phyloP scores from a whole-genome alignment of 2,797 vertebrate species.

The Lutjanus campechanus region DNA sequence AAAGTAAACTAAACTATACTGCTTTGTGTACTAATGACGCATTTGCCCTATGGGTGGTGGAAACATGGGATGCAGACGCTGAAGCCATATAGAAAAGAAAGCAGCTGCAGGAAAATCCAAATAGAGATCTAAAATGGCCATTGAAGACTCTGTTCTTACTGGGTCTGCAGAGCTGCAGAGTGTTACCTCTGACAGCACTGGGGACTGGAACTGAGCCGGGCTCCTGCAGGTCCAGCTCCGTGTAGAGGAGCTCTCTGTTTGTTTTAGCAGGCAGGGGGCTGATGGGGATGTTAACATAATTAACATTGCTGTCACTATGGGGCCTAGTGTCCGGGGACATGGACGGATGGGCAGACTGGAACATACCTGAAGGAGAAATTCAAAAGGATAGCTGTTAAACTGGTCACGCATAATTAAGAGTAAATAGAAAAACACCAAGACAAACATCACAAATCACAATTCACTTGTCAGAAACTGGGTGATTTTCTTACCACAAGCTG shows the following conservation, averaged over 20 bases:
- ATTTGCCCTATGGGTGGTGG: neutral
- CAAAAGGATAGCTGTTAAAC: neutral
- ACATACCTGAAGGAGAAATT: constrained; percentile 71
- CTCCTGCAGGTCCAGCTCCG: constrained; percentile 89
- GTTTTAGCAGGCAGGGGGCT: constrained; percentile 82
- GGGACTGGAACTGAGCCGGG: constrained; percentile 34
- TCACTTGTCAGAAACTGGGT: neutral
- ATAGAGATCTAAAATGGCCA: neutral
- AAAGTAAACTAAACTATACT: neutral
- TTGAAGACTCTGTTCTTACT: constrained; percentile 29
- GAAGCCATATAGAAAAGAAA: neutral
- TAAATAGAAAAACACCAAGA: neutral
- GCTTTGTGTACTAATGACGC: neutral
- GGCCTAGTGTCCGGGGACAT: constrained; percentile 46
- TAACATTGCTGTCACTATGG: constrained; percentile 74
- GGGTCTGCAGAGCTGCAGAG: constrained; percentile 45
- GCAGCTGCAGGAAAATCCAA: neutral
- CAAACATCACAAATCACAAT: neutral
- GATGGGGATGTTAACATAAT: constrained; percentile 91
- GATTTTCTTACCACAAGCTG: constrained; percentile 58
- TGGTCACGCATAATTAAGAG: neutral
- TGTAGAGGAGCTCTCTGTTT: constrained; percentile 87
- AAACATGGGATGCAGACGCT: neutral
- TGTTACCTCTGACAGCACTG: constrained; percentile 85
- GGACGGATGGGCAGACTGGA: constrained; percentile 52